Percentiles rank a stretch among this genome's conserved stretches.
phyloP scores from a whole-genome alignment of 2,113 vertebrate genomes.

The Takifugu flavidus region DNA sequence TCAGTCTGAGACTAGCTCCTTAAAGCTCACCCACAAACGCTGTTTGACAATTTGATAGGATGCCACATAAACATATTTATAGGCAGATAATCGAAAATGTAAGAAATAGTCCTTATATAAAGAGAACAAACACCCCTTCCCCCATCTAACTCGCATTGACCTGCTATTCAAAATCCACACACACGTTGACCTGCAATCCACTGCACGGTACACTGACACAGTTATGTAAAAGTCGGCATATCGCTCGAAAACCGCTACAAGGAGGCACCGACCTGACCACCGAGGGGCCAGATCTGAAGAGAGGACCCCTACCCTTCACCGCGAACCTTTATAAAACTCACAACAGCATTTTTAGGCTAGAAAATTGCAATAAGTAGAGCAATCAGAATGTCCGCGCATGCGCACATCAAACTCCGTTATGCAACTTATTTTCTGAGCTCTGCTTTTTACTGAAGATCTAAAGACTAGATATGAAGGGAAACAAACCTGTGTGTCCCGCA shows the following conservation, averaged over 20 bases:
- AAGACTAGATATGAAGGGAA: fast-evolving
- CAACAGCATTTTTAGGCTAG: background rate
- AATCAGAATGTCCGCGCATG: slow-evolving; percentile 46
- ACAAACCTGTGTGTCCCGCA: slow-evolving; percentile 49
- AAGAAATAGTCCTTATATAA: background rate
- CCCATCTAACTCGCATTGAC: slow-evolving; percentile 51
- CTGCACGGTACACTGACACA: slow-evolving; percentile 75
- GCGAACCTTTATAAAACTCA: fast-evolving
- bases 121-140: slow-evolving; percentile 17
- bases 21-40: too few relatives aligned
- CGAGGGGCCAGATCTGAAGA: background rate
- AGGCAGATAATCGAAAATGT: too few relatives aligned
- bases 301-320: fast-evolving
- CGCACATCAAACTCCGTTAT: slow-evolving; percentile 52
- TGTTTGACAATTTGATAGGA: too few relatives aligned
- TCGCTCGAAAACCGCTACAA: background rate
- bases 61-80: too few relatives aligned
- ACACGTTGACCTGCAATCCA: slow-evolving; percentile 75
- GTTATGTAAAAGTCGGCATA: slow-evolving; percentile 68
- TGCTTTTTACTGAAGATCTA: background rate
- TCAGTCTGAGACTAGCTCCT: too few relatives aligned
- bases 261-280: fast-evolving
- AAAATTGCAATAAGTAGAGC: slow-evolving; percentile 48
- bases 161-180: slow-evolving; percentile 59
- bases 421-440: slow-evolving; percentile 57